These are phyloP conservation scores for Actias luna DNA, from an alignment of 2,888 invertebrate species.

Conservation along the genomic window DNA sequence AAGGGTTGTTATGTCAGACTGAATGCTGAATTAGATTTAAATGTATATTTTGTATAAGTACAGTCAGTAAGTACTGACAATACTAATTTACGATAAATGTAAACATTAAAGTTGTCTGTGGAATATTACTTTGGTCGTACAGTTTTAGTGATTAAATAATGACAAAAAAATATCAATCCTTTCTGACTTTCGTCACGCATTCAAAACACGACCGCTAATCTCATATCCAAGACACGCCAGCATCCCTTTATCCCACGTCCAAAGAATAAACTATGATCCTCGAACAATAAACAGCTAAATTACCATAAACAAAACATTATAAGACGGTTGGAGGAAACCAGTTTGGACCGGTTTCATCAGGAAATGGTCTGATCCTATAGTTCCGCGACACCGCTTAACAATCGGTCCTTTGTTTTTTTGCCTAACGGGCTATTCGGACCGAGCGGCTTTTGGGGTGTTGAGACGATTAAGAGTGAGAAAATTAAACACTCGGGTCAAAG, in stretches of 20 bases:
- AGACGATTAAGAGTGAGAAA: slow-evolving; percentile 57
- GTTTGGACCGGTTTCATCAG: slow-evolving; percentile 65
- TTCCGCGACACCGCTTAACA: slow-evolving; percentile 69
- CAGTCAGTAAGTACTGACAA: too few relatives aligned
- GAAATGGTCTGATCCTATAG: slow-evolving; percentile 61
- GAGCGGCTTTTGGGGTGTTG: slow-evolving; percentile 52
- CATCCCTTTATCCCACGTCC: slow-evolving; percentile 59
- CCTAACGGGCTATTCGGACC: slow-evolving; percentile 43
- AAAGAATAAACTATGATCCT: slow-evolving; percentile 44
- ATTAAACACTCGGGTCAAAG: slow-evolving; percentile 44
- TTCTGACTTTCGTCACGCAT: slow-evolving; percentile 10
- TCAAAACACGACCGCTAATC: slow-evolving; percentile 63
- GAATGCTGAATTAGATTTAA: too few relatives aligned
- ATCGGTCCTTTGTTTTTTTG: slow-evolving; percentile 66
- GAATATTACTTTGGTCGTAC: not conserved
- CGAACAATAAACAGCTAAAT: slow-evolving; percentile 70
- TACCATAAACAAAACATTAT: slow-evolving; percentile 80
- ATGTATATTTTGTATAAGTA: too few relatives aligned
- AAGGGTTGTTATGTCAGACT: too few relatives aligned
- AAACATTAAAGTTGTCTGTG: not conserved
- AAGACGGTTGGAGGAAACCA: slow-evolving; percentile 59
- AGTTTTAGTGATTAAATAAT: not conserved
- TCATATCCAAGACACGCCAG: slow-evolving; percentile 47
- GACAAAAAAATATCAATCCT: not conserved
- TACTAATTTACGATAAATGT: not conserved